Evolutionary conservation across 2,888 invertebrate species (phyloP).

Genomic region (Aphelenchoides bicaudatus): DNA sequence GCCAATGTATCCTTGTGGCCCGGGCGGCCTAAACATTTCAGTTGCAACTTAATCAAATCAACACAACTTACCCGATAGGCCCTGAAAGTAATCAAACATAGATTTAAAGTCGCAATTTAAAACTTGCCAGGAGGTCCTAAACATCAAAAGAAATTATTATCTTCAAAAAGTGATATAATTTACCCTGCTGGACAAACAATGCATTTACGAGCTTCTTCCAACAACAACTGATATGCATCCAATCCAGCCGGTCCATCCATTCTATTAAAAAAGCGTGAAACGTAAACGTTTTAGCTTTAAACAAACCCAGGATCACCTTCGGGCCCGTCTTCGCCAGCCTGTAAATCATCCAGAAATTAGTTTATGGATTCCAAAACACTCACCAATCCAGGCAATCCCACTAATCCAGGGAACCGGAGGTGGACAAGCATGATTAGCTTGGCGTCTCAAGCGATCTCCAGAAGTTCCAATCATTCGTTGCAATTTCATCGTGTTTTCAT

Average conservation of each 20-base stretch:
- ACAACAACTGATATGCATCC: slow-evolving; percentile 49
- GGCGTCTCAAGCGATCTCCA: slow-evolving; percentile 26
- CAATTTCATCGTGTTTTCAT: slow-evolving; percentile 20
- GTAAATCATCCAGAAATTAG: neutral
- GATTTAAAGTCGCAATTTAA: too few species aligned
- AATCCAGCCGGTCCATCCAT: slow-evolving; percentile 39
- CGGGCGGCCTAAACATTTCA: too few species aligned
- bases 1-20: slow-evolving; percentile 35
- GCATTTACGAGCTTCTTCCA: slow-evolving; percentile 52
- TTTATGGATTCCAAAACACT: neutral
- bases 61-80: too few species aligned
- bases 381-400: slow-evolving; percentile 31
- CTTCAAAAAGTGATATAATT: too few species aligned
- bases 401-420: slow-evolving; percentile 32
- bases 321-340: slow-evolving; percentile 30
- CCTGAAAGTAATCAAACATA: too few species aligned
- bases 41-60: too few species aligned
- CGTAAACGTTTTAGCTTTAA: neutral
- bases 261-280: neutral
- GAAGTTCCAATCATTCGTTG: neutral
- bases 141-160: too few species aligned
- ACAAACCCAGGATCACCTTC: slow-evolving; percentile 24
- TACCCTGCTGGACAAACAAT: slow-evolving; percentile 41
- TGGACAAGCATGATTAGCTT: slow-evolving; percentile 33
- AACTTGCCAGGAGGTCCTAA: too few species aligned